Base-by-base conservation (phyloP, 2,888 invertebrate genomes). In the Cryptocephalus moraei region DNA sequence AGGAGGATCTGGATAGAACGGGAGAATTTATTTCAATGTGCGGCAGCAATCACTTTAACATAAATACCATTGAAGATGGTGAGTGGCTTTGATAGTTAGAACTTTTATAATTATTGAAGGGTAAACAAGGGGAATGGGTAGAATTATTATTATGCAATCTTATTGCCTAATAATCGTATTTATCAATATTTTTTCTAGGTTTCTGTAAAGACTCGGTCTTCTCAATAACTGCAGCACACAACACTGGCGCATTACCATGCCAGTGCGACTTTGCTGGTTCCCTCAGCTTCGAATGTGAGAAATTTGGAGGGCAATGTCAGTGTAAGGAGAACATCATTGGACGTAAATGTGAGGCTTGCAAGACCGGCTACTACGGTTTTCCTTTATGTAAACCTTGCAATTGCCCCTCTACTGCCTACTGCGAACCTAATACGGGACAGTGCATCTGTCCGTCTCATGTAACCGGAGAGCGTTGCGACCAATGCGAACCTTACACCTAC, bases 301-400 rank as follows among this genome's bases (percentile, higher is more conserved):
- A 84, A 36, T 96, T 94, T 67, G 99, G 99, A 0, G 99, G 99
- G 0, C 95, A 97, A 69, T 99, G 99, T 67, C 81, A 82, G 4
- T 99, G 99, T 69, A 85, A 85, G 62, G 79, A 85, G 0, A 87
- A 97, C 68, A 88, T 99, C 1, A 94, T 99, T 55, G 97, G 97
- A 1, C 77, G 96, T 33, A 82, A 79, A 1, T 92, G 82, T 61
- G 83, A 83, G 45, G 77, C 81, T 4, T 92, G 92, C 68, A 79
- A 83, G 51, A 91, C 93, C 0, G 96, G 95, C 0, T 95, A 81
- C 71, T 99, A 84, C 64, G 95, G 94, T 1, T 99, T 95, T 69
- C 99, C 99, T 0, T 82, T 93, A 62, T 99, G 99, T 70, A 81
- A 81, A 62, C 83, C 84, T 0, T 94, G 93, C 62, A 80, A 87